Percentiles rank a stretch among this genome's conserved stretches.
Conservation (phyloP, 2,797 vertebrate species). For the Etheostoma perlongum region DNA sequence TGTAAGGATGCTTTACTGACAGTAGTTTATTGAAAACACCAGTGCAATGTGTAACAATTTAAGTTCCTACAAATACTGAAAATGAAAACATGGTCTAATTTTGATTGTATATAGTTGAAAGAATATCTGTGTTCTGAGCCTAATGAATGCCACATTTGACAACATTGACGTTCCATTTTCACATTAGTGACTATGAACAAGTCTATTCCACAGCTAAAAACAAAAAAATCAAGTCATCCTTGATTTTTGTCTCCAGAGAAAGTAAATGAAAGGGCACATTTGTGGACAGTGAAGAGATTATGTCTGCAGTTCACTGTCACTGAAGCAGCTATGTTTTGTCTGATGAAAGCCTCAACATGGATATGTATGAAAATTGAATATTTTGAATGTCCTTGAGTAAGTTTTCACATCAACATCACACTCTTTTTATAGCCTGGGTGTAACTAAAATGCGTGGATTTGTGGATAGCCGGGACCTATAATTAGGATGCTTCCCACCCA, state of each 20-base stretch:
- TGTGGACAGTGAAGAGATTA: neutral
- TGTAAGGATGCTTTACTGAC: neutral
- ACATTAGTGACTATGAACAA: constrained; percentile 31
- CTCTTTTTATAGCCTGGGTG: constrained; percentile 10
- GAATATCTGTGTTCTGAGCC: constrained; percentile 3
- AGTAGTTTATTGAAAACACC: neutral
- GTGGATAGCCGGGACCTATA: constrained; percentile 20
- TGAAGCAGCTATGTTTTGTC: constrained; percentile 3
- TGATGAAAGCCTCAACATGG: constrained; percentile 14
- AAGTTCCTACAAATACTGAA: neutral
- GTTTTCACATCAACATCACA: neutral
- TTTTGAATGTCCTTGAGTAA: neutral
- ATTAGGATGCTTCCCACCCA: constrained; percentile 32
- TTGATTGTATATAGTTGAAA: neutral
- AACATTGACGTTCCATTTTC: neutral
- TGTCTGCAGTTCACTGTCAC: constrained; percentile 23
- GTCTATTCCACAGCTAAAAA: constrained; percentile 38
- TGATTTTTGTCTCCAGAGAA: constrained; percentile 1
- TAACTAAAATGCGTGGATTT: constrained; percentile 1
- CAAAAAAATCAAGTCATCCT: constrained; percentile 26
- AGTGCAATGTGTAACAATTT: neutral
- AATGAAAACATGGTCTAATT: neutral
- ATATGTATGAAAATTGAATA: neutral
- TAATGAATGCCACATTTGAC: neutral
- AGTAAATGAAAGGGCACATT: too few relatives aligned